Conservation (phyloP, 2,113 vertebrate genomes). For the Hystrix cristata region DNA sequence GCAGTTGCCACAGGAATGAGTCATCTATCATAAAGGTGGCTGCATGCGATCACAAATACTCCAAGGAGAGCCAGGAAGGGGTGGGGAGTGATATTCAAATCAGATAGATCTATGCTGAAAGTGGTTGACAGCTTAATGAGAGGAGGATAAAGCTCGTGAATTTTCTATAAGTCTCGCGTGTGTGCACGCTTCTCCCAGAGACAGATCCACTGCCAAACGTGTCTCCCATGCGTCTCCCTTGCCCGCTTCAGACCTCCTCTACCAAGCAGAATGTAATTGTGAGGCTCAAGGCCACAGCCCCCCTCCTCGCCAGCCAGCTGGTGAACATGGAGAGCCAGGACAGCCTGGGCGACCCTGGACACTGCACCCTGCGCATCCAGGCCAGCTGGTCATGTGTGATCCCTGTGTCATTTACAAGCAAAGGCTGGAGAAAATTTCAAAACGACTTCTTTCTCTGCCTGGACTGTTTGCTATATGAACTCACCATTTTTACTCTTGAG, state of each 20-base stretch:
- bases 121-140: slow-evolving; percentile 78
- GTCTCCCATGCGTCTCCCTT: neutral
- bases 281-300: neutral
- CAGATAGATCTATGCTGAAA: slow-evolving; percentile 57
- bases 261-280: neutral
- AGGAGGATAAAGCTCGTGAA: neutral
- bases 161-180: slow-evolving; percentile 43
- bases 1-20: slow-evolving; percentile 80
- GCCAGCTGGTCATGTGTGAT: neutral
- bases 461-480: slow-evolving; percentile 31
- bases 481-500: neutral
- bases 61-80: slow-evolving; percentile 58
- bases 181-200: neutral
- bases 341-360: neutral
- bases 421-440: neutral
- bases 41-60: slow-evolving; percentile 79
- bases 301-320: neutral
- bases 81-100: slow-evolving; percentile 66
- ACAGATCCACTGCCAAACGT: slow-evolving; percentile 19
- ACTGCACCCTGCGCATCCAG: neutral
- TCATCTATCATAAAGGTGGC: slow-evolving; percentile 80
- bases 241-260: slow-evolving; percentile 22
- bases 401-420: slow-evolving; percentile 37
- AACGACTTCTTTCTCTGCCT: neutral
- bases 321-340: slow-evolving; percentile 5